Conservation (phyloP, 2,113 vertebrate genomes). For the Carassius auratus region DNA sequence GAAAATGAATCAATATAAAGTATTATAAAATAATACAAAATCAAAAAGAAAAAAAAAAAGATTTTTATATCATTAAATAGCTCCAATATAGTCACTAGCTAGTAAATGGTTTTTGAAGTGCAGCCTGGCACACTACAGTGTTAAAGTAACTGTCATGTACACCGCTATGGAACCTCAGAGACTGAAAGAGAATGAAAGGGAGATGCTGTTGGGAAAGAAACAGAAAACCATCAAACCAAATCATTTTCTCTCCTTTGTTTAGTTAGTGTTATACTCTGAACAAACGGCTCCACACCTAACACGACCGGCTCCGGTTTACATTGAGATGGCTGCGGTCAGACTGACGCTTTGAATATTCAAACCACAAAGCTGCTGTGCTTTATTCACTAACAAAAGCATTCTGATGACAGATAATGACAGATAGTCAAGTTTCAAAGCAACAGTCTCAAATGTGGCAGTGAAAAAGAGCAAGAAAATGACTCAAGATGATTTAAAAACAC, state of each 20-base stretch:
- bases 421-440: background rate
- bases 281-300: background rate
- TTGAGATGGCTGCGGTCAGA: background rate
- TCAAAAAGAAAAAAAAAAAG: no score
- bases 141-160: no score
- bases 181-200: background rate
- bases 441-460: background rate
- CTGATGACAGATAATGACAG: background rate
- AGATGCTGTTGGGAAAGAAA: background rate
- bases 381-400: constrained; percentile 1
- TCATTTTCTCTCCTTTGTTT: background rate
- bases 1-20: no score
- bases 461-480: background rate
- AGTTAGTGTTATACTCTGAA: background rate
- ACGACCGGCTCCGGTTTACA: background rate
- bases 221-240: background rate
- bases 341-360: constrained; percentile 1
- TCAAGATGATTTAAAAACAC: background rate
- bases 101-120: no score
- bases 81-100: no score
- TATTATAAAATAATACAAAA: no score
- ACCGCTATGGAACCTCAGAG: no score
- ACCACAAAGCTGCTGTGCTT: background rate
- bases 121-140: no score
- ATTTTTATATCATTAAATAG: no score